Conservation (phyloP, 2,797 vertebrate species). For the Scleropages formosus region DNA sequence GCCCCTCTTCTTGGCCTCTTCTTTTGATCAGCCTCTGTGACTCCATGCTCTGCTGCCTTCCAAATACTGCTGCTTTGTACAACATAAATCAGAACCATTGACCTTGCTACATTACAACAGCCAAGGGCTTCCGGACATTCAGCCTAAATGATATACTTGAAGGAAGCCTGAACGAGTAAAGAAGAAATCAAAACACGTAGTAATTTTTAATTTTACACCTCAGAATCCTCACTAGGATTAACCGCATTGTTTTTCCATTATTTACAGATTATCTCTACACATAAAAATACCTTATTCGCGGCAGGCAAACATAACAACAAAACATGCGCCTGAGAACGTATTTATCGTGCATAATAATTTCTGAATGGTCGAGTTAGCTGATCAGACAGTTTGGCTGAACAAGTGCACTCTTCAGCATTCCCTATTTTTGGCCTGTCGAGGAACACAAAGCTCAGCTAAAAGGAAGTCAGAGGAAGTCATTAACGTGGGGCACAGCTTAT, state of each 20-base stretch:
- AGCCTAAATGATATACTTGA: constrained; percentile 1
- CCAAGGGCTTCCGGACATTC: neutral
- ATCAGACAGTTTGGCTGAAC: neutral
- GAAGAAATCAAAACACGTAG: neutral
- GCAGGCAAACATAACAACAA: neutral
- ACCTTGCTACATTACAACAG: constrained; percentile 6
- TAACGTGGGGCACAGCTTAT: constrained; percentile 19
- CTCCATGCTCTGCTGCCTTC: neutral
- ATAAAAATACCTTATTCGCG: too few species aligned
- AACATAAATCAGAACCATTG: constrained; percentile 6
- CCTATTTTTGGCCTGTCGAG: neutral
- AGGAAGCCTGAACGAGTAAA: constrained; percentile 7
- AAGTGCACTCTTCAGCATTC: neutral
- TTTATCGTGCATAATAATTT: neutral
- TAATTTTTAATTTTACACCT: neutral
- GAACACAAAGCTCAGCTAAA: constrained; percentile 13
- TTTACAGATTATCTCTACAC: neutral
- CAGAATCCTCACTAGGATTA: neutral
- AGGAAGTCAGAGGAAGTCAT: constrained; percentile 21
- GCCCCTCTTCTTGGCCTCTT: neutral
- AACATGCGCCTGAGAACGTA: neutral
- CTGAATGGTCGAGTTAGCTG: neutral
- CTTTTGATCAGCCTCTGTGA: constrained; percentile 1
- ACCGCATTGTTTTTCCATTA: constrained; percentile 9
- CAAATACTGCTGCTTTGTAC: neutral